phyloP scores from a whole-genome alignment of 2,888 invertebrate species.

The Drosophila mimetica region DNA sequence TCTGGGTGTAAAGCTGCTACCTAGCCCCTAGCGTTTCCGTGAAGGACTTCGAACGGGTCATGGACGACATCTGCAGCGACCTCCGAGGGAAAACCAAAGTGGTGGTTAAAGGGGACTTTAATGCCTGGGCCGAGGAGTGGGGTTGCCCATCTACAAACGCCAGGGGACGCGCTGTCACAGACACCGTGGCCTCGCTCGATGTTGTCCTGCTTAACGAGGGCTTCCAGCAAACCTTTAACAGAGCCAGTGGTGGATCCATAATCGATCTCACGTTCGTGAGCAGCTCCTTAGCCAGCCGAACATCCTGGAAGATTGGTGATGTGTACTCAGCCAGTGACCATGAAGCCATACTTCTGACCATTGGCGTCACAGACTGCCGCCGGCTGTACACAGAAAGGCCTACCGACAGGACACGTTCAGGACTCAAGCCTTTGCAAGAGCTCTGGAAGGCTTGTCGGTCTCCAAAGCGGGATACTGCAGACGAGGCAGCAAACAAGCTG shows the following conservation, averaged over 20 bases:
- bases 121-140: not conserved
- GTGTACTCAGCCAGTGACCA: too few species aligned
- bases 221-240: not conserved
- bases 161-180: too few species aligned
- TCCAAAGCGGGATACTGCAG: too few species aligned
- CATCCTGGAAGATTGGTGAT: too few species aligned
- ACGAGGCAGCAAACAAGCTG: too few species aligned
- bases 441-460: not conserved
- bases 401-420: not conserved
- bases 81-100: not conserved
- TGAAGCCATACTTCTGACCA: too few species aligned
- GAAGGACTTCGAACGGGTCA: not conserved
- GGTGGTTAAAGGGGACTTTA: too few species aligned
- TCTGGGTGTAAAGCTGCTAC: too few species aligned
- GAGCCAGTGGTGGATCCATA: not conserved
- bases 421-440: not conserved
- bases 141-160: not conserved
- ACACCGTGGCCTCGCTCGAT: too few species aligned
- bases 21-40: not conserved
- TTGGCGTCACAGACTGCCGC: too few species aligned
- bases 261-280: not conserved
- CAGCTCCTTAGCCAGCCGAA: not conserved
- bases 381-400: not conserved
- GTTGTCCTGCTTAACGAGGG: too few species aligned
- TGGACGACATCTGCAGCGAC: not conserved